Conservation (phyloP, 2,797 vertebrate species). For the Lophotriccus pileatus region DNA sequence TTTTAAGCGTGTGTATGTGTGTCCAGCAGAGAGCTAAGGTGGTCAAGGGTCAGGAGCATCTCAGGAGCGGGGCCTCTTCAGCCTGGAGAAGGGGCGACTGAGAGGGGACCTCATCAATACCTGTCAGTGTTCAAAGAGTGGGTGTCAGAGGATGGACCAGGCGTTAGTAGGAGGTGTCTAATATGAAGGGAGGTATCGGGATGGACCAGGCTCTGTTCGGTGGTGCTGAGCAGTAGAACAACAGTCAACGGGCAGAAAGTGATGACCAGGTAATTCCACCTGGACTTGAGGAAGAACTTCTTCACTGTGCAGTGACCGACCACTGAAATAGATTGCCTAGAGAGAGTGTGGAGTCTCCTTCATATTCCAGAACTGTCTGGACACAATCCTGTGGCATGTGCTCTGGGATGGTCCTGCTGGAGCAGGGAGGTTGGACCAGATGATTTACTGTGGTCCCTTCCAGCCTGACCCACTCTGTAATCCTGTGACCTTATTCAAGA, state of each 20-base stretch:
- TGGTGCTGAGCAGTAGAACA: not conserved
- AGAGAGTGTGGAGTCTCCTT: not conserved
- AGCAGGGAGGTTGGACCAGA: not conserved
- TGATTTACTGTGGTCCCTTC: not conserved
- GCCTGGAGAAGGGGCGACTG: too few species aligned
- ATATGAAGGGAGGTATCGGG: not conserved
- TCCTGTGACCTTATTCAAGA: not conserved
- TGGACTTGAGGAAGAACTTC: not conserved
- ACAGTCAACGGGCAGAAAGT: not conserved
- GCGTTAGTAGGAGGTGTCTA: too few species aligned
- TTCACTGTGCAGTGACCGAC: not conserved
- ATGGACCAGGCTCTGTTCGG: not conserved
- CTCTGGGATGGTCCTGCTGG: not conserved
- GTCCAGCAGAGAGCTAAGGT: not conserved
- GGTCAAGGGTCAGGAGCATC: not conserved
- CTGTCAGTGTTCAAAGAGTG: not conserved
- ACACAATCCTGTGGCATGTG: not conserved
- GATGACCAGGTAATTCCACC: not conserved
- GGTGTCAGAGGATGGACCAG: fast-evolving
- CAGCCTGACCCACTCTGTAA: not conserved
- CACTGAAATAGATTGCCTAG: not conserved
- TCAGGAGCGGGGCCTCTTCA: not conserved
- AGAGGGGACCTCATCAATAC: fast-evolving
- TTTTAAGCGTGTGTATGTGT: fast-evolving
- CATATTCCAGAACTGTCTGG: not conserved